Percentiles rank a stretch among this genome's conserved stretches.
Evolutionary conservation across 2,113 vertebrate species (phyloP).

Genomic region (Picathartes gymnocephalus): DNA sequence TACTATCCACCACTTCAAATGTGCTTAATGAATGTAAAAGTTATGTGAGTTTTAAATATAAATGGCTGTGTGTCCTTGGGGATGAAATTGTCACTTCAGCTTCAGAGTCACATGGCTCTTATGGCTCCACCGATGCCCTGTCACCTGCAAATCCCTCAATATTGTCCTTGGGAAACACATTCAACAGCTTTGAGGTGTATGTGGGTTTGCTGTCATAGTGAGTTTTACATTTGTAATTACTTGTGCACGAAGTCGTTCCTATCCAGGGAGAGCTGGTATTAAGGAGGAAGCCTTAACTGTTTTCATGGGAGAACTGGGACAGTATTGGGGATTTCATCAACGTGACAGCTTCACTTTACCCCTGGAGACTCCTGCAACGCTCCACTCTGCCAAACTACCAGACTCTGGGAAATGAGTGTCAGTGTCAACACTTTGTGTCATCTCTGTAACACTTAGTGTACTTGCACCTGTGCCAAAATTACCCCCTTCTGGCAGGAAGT

Average conservation of each 20-base stretch:
- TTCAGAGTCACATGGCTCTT: background rate
- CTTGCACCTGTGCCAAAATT: conserved; percentile 35
- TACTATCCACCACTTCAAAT: background rate
- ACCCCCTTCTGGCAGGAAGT: conserved; percentile 2
- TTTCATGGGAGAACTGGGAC: background rate
- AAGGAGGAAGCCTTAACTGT: background rate
- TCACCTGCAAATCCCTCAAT: background rate
- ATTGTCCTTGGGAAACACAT: background rate
- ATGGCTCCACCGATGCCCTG: background rate
- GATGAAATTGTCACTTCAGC: background rate
- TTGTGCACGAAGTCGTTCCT: background rate
- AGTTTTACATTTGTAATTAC: background rate
- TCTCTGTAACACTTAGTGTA: background rate
- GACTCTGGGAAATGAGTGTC: background rate
- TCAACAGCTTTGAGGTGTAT: background rate
- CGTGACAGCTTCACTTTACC: background rate
- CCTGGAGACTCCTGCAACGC: background rate
- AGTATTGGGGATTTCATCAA: background rate
- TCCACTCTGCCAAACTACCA: background rate
- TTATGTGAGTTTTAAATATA: background rate
- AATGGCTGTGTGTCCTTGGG: background rate
- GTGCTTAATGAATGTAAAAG: background rate
- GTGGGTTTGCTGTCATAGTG: background rate
- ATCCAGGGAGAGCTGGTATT: background rate
- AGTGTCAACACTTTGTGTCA: background rate